Evolutionary conservation across 2,888 invertebrate species (phyloP), one percentile per base, ranked within the genome.

Genomic region (Pollenia labialis): DNA sequence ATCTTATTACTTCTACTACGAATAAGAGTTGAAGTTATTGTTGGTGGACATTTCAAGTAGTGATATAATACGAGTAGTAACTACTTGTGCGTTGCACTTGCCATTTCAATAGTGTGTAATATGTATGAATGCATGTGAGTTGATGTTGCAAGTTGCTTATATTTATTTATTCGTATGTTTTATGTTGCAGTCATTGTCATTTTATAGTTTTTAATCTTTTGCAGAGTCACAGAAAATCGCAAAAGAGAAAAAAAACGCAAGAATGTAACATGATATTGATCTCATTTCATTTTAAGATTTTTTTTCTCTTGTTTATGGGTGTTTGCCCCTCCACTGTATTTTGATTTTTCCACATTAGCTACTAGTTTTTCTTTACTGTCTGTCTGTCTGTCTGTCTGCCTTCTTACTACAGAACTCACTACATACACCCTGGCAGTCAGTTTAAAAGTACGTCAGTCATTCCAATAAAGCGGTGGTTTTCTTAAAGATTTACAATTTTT

Each of bases 241-340:
- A 74, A 66, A 64, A 56, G 40, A 40, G 40, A 42, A 14, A 40
- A 77, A 66, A 81, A 75, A 60, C 58, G 64, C 66, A 68, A 66
- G 74, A 87, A 77, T 81, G 87, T 84, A 84, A 87, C 84, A 72
- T 84, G 87, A 87, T 87, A 87, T 84, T 77, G 87, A 87, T 87
- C 87, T 87, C 56, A 84, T 84, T 84, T 87, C 60, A 62, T 84
- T 84, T 86, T 50, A 56, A 32, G 48, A 54, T 58, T 18, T 50
- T 62, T 68, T 48, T 66, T 1, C 46, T 50, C 42, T 48, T 32
- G 40, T 56, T 64, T 9, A 14, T 16, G 46, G 44, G 54, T 56
- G 64, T 56, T 80, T 72, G 64, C n/a, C 12, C 8, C 54, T 48
- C n/a, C 46, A 9, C 50, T 68, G 32, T 48, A 58, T 75, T 82